Percentiles rank a stretch among this genome's conserved stretches.
phyloP scores from a whole-genome alignment of 2,888 invertebrate species.

The Myathropa florea region DNA sequence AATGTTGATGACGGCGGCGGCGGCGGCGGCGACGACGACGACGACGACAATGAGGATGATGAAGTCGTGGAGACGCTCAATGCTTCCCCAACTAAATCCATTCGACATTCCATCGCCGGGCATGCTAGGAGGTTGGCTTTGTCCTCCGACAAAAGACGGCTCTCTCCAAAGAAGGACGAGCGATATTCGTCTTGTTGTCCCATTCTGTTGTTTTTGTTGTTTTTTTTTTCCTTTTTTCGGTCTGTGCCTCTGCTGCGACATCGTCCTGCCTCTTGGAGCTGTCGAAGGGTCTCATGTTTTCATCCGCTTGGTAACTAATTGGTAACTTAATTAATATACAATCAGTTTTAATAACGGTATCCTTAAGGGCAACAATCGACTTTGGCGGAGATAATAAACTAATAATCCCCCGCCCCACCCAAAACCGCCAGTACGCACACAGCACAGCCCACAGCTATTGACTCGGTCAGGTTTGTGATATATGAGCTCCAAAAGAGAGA shows the following conservation, averaged over 20 bases:
- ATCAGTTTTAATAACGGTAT: constrained; percentile 59
- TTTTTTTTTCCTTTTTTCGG: neutral
- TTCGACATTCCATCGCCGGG: neutral
- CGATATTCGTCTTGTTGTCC: neutral
- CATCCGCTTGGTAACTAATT: constrained; percentile 61
- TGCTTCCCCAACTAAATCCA: constrained; percentile 46
- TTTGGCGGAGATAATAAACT: constrained; percentile 66
- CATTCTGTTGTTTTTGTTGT: neutral
- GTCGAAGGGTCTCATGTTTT: constrained; percentile 23
- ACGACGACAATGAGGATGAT: constrained; percentile 3
- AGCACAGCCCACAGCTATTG: neutral
- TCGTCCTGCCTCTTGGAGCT: neutral
- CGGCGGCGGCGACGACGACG: neutral
- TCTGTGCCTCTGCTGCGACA: neutral
- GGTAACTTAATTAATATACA: constrained; percentile 68
- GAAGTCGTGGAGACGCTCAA: constrained; percentile 31
- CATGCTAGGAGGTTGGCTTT: neutral
- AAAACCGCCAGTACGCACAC: neutral
- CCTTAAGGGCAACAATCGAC: constrained; percentile 65
- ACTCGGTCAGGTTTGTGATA: constrained; percentile 17
- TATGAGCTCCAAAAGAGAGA: neutral
- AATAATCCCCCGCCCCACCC: constrained; percentile 50
- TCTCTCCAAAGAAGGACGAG: neutral
- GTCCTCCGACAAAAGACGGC: neutral
- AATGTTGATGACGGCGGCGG: constrained; percentile 7